These are phyloP conservation scores for Scolopax bukidnonensis DNA, from an alignment of 2,797 vertebrate species.

Conservation along the genomic window DNA sequence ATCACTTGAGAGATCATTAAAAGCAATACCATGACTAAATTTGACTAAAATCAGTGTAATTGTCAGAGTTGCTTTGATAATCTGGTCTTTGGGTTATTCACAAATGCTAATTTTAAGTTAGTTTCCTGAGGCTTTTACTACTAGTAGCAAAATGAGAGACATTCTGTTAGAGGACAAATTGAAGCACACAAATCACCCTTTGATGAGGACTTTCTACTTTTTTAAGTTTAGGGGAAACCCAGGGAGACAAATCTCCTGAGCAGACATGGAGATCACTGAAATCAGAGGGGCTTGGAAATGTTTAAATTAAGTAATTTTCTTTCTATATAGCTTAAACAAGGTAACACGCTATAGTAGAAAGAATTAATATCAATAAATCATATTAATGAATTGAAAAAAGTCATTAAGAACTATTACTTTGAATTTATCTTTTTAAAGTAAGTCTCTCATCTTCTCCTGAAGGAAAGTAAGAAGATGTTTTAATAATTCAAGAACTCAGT, in stretches of 20 bases:
- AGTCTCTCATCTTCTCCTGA: neutral
- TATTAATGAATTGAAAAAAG: constrained; percentile 3
- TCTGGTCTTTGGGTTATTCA: neutral
- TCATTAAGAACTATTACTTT: neutral
- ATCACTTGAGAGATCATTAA: neutral
- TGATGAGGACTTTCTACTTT: neutral
- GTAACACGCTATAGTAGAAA: neutral
- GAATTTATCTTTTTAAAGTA: constrained; percentile 11
- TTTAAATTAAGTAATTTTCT: neutral
- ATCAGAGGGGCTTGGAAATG: neutral
- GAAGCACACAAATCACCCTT: neutral
- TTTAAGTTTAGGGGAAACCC: neutral
- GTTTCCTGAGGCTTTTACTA: neutral
- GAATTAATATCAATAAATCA: neutral
- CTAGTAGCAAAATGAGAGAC: neutral
- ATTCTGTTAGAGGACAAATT: neutral
- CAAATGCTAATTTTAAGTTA: neutral
- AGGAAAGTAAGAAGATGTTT: neutral
- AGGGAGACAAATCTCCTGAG: neutral
- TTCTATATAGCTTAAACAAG: neutral
- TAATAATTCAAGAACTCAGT: constrained; percentile 41
- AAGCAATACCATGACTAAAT: neutral
- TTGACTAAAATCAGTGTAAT: neutral
- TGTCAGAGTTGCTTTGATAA: neutral
- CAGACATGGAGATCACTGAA: neutral